Conservation (phyloP, 2,113 vertebrate species). For the Calyptommatus sinebrachiatus region DNA sequence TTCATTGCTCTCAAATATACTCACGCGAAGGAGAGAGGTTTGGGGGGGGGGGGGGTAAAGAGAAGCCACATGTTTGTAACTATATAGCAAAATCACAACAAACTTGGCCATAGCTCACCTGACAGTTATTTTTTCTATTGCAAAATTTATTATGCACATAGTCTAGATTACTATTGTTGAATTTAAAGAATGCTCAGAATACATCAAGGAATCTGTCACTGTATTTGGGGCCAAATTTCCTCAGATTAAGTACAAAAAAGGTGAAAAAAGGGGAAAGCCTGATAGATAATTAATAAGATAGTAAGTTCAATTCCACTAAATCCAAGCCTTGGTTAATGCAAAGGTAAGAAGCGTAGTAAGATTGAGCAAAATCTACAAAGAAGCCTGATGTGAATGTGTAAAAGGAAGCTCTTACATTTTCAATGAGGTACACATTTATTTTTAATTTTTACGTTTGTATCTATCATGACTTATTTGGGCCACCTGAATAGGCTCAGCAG, state of each 20-base stretch:
- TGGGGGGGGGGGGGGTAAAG: neutral
- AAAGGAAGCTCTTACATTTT: neutral
- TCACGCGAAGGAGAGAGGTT: constrained; percentile 54
- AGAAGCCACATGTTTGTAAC: constrained; percentile 62
- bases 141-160: constrained; percentile 51
- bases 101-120: constrained; percentile 36
- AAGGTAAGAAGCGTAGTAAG: neutral
- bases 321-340: neutral
- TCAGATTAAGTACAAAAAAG: constrained; percentile 37
- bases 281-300: constrained; percentile 21
- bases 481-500: neutral
- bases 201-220: constrained; percentile 34
- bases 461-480: neutral
- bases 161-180: constrained; percentile 48
- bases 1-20: constrained; percentile 62
- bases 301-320: constrained; percentile 35
- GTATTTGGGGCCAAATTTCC: constrained; percentile 53
- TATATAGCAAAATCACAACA: constrained; percentile 51
- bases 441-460: neutral
- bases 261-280: constrained; percentile 32
- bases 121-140: constrained; percentile 45
- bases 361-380: neutral
- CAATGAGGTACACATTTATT: neutral
- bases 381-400: neutral
- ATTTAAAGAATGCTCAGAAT: constrained; percentile 61